phyloP scores from a whole-genome alignment of 2,888 invertebrate species.

The Gerris lacustris region DNA sequence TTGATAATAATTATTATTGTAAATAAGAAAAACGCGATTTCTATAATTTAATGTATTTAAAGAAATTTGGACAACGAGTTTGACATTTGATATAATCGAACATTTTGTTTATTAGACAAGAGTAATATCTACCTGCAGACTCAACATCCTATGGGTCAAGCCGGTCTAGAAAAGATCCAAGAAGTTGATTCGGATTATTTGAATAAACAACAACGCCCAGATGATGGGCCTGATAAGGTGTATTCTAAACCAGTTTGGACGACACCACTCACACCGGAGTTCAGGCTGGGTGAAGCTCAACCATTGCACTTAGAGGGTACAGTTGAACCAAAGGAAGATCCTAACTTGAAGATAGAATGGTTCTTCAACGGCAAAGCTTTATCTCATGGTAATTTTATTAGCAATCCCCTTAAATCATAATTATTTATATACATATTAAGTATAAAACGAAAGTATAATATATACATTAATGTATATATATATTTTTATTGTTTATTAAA shows the following conservation, averaged over 20 bases:
- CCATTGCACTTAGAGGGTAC: conserved; percentile 85
- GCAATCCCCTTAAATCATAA: not conserved
- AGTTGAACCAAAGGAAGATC: conserved; percentile 87
- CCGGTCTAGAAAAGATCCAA: conserved; percentile 77
- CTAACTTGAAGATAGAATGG: conserved; percentile 83
- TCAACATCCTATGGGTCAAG: conserved; percentile 87
- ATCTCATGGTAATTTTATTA: conserved; percentile 49
- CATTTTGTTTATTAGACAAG: conserved; percentile 29
- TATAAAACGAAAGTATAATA: too few species aligned
- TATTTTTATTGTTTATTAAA: too few species aligned
- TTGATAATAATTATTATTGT: too few species aligned
- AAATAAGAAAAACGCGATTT: too few species aligned
- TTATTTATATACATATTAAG: not conserved
- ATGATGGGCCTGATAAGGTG: conserved; percentile 53
- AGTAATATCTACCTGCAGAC: conserved; percentile 69
- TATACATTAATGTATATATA: too few species aligned
- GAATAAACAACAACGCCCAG: conserved; percentile 52
- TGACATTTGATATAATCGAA: not conserved
- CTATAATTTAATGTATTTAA: too few species aligned
- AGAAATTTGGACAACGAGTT: too few species aligned
- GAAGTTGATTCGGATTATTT: conserved; percentile 74
- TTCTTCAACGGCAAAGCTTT: conserved; percentile 82
- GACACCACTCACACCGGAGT: conserved; percentile 66
- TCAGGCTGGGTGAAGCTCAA: conserved; percentile 68
- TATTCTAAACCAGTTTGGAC: conserved; percentile 79